Evolutionary conservation across 1,140 invertebrate species (phyloP), one percentile per base, ranked within the genome.

Genomic region (Cataglyphis hispanica): DNA sequence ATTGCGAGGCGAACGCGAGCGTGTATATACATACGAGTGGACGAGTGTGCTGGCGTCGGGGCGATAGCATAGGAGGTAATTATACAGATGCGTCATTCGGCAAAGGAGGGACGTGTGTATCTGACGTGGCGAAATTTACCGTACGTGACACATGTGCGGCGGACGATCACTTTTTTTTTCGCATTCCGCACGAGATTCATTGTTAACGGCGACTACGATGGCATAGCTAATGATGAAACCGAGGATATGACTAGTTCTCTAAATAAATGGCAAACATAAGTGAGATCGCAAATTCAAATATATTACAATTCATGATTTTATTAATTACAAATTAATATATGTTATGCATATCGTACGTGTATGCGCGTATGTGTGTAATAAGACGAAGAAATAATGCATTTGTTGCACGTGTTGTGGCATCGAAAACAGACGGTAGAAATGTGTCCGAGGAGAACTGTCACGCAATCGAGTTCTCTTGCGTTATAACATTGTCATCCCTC

Each of bases 401-500:
- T 22, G 37, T 63, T 22, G 37, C 53, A 31, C 31, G 11, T 37
- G 40, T 61, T 74, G 63, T 61, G 63, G 37, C 27, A 31, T 70
- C 56, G 74, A 74, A 76, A 60, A 64, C 50, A 53, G 72, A 25
- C 81, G 61, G 56, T 34, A 61, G 60, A 34, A 89, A 37, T 63
- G 67, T 63, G 64, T 81, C 72, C 77, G 53, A 56, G 58, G 53
- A 70, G 87, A 87, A 81, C 53, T 80, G 85, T 90, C 84, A 87
- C 78, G 88, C 88, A 58, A 87, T 40, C 31, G 78, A 90, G 80
- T 86, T 64, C 88, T 86, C 75, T 61, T 72, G 69, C 84, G 63
- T 89, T 91, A 90, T 90, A 84, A 80, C 75, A 91, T 91, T 91
- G 89, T 91, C 91, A 88, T 78, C 89, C 86, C 87, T 84, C 81